A percentile compares a stretch with the other conserved stretches of the same genome.
Evolutionary conservation across 2,113 vertebrate genomes (phyloP).

Genomic region (Puntigrus tetrazona): DNA sequence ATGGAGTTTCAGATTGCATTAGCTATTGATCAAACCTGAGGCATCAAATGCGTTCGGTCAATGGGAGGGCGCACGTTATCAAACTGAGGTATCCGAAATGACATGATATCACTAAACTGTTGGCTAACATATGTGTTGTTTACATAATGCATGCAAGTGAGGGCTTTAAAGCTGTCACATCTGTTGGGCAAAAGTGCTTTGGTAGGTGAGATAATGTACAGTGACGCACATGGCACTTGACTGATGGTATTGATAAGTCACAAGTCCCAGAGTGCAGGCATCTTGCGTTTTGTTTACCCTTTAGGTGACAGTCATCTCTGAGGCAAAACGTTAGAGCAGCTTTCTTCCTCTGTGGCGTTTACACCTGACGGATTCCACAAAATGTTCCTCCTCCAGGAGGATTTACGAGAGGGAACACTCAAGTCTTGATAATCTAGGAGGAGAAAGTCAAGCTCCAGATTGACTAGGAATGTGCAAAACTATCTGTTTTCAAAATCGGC

Average conservation of each 20-base stretch:
- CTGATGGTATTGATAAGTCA: conserved; percentile 61
- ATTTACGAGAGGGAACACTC: conserved; percentile 1
- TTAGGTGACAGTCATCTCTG: conserved; percentile 5
- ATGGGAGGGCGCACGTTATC: conserved; percentile 34
- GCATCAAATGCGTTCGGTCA: conserved; percentile 20
- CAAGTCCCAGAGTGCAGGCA: conserved; percentile 54
- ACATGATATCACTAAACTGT: conserved; percentile 27
- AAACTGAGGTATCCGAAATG: conserved; percentile 38
- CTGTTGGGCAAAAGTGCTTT: conserved; percentile 41
- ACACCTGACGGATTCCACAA: conserved; percentile 20
- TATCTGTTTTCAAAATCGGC: not conserved
- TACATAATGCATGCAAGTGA: conserved; percentile 13
- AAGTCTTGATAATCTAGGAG: not conserved
- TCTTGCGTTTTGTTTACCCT: conserved; percentile 46
- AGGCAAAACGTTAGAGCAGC: conserved; percentile 8
- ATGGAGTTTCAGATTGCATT: conserved; percentile 6
- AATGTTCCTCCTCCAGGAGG: conserved; percentile 13
- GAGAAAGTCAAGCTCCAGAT: not conserved
- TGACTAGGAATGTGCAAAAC: not conserved
- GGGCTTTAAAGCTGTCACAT: conserved; percentile 58
- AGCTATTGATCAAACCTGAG: conserved; percentile 39
- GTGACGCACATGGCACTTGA: conserved; percentile 62
- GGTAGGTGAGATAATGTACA: conserved; percentile 44
- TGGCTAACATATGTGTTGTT: conserved; percentile 30
- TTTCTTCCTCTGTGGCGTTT: conserved; percentile 15